Base-by-base conservation (phyloP, 2,797 vertebrate genomes). In the Prionace glauca region DNA sequence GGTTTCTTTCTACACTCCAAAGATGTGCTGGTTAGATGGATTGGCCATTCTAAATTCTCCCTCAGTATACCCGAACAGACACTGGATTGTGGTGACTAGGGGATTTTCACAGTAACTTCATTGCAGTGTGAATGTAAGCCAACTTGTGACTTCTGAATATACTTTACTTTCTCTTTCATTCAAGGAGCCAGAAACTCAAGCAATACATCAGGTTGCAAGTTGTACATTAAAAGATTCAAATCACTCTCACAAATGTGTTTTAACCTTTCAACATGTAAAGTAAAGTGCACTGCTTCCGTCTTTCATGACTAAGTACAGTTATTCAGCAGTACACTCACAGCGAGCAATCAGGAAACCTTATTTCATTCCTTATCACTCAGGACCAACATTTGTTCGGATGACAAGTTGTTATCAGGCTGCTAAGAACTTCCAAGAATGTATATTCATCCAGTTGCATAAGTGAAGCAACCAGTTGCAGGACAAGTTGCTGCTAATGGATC, bases 291-390 rank as follows among this genome's bases (percentile, higher is more conserved):
- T 65, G 88, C 29, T 65, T 62, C 60, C 32, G 36, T 36, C 60
- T 65, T 60, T 88, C 50, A 88, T 14, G 14, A 56, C 88, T 65
- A 65, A 65, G 60, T 9, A 91, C 14, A 36, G 5, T 91, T 14
- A 91, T 67, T 91, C 88, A 91, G 32, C 9, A 0, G 60, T 36
- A 91, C 29, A 20, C n/a, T 65, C 32, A 36, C 12, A n/a, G 32
- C n/a, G 9, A 91, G 8, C 88, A 65, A 14, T 65, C 14, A n/a
- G 32, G 60, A 65, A 32, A 65, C 26, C 67, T 67, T 36, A 36
- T 32, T 92, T 92, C 60, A 92, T 67, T 65, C 32, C 90, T 92
- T 67, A 92, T 67, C 90, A 92, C 62, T 92, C 90, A 91, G 62
- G n/a, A 32, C 56, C n/a, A 36, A 92, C 90, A 92, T 92, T 36